Evolutionary conservation across 2,888 invertebrate species (phyloP), one percentile per base, ranked within the genome.

Genomic region (Agrotis ipsilon): DNA sequence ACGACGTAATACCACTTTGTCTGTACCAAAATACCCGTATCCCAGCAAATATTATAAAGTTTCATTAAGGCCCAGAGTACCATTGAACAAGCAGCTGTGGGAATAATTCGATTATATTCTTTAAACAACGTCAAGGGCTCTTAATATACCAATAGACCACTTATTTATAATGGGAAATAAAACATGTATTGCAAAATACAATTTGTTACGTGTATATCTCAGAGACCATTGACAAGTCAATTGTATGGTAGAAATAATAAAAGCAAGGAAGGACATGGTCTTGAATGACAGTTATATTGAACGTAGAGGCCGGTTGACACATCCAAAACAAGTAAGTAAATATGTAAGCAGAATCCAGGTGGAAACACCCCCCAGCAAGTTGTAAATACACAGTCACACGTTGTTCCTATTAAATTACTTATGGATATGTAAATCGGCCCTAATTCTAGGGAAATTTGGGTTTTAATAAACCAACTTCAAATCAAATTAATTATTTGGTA

Each of bases 151-250:
- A 64, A 64, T 61, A 59, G 7, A 52, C 39, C 52, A 63, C 52
- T 59, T 78, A 62, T 69, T 75, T 61, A 18, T 54, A 62, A 54
- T 62, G 16, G 55, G 71, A 70, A 78, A 60, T 66, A n/a, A 60
- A 70, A 63, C 59, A 52, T 27, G 13, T 65, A 59, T 46, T 59
- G 46, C 51, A 54, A 73, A 45, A 52, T 39, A 68, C 62, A 63
- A 80, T 80, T 74, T 43, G 63, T 52, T 74, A 63, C 75, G 51
- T 64, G 51, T 4, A 60, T 51, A 54, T 55, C 11, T 58, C n/a
- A 61, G 52, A 27, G 24, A 52, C 68, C 55, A 68, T 68, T 80
- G 62, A 21, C 51, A 63, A 9, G 24, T 18, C 52, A 61, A 60
- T 68, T 62, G 45, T 51, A 63, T 48, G 9, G 24, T 60, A 64